Conservation (phyloP, 2,888 invertebrate species). For the Spicauda simplicius region DNA sequence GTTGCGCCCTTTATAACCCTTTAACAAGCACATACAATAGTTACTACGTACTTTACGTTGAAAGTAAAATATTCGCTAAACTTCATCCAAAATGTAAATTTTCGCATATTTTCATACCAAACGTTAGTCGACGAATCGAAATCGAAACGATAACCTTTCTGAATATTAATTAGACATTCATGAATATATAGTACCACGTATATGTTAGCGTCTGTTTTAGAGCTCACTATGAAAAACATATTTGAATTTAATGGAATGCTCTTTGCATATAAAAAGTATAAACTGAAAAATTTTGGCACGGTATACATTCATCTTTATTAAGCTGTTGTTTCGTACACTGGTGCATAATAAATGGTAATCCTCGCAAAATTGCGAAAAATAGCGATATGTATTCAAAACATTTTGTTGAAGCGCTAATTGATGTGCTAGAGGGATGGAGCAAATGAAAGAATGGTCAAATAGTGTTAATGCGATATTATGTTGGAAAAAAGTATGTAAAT, state of each 20-base stretch:
- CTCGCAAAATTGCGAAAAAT: constrained; percentile 24
- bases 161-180: constrained; percentile 24
- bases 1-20: not conserved
- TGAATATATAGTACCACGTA: not conserved
- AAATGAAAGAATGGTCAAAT: not conserved
- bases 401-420: constrained; percentile 2
- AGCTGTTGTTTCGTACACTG: constrained; percentile 25
- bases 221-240: constrained; percentile 15
- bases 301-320: constrained; percentile 31
- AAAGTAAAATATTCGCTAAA: not conserved
- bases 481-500: too few relatives aligned
- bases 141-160: constrained; percentile 13
- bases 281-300: constrained; percentile 19
- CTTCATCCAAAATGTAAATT: constrained; percentile 1
- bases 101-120: constrained; percentile 22
- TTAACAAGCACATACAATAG: not conserved
- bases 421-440: not conserved
- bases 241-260: constrained; percentile 26
- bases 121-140: constrained; percentile 7
- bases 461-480: not conserved
- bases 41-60: not conserved
- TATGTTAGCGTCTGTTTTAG: not conserved
- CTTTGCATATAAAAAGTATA: constrained; percentile 22
- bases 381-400: constrained; percentile 12
- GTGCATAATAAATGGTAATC: constrained; percentile 26